Evolutionary conservation across 1,140 invertebrate species (phyloP), one percentile per base, ranked within the genome.

Genomic region (Sarcophaga peregrina): DNA sequence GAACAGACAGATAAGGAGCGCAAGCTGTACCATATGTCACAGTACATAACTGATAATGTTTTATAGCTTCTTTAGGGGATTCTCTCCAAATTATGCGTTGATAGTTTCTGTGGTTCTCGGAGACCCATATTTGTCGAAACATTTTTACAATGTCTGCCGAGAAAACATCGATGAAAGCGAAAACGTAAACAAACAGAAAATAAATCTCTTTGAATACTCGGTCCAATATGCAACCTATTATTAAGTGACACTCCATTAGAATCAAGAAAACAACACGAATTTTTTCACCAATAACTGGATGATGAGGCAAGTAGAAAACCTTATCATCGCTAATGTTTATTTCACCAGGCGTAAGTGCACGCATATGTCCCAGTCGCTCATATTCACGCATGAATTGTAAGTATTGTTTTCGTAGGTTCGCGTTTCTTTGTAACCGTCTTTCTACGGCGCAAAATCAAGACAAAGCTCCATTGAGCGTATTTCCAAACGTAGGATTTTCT

Each of bases 31-130:
- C 87, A 83, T 87, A 87, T 0, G 90, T 91, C 5, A 91, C 87
- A 0, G 88, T 90, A 6, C 37, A 84, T 6, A 90, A 73, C 20
- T 81, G 84, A 84, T 81, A 90, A 11, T 82, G 85, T 80, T 84
- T 84, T 1, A 91, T 82, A 13, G 84, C 76, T 46, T 88, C 68
- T 47, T 80, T 76, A n/a, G 85, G 82, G 8, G 83, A 72, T 73
- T 86, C 62, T 48, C 89, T 74, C 89, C 90, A 91, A 0, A 92
- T 37, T 46, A 92, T 90, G 46, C 86, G 76, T 86, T 91, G 91
- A 80, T 86, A 89, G 25, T 84, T 73, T 8, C 25, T 74, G 45
- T 82, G 83, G n/a, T 58, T 46, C 7, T 80, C 76, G 8, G 37
- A 13, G n/a, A n/a, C 83, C 82, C 15, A 74, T 8, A 90, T 85